Conservation (phyloP, 2,113 vertebrate species). For the Podarcis muralis region DNA sequence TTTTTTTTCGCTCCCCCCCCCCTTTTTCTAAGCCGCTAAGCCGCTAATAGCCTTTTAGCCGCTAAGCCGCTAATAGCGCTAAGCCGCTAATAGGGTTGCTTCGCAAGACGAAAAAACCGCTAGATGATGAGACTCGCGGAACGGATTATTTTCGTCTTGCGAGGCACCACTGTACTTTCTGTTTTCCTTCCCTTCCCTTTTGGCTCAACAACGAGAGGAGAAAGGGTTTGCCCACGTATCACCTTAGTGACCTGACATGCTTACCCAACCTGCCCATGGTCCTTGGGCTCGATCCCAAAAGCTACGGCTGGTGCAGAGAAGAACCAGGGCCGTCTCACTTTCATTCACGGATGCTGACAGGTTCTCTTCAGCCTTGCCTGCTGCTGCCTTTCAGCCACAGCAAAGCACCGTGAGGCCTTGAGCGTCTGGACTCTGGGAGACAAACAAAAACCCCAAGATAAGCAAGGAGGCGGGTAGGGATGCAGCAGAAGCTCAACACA, state of each 20-base stretch:
- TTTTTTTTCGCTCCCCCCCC: too few relatives aligned
- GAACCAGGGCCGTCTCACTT: background rate
- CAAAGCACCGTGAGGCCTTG: background rate
- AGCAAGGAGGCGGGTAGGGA: too few relatives aligned
- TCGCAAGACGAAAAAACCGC: too few relatives aligned
- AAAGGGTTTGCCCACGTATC: background rate
- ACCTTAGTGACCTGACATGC: too few relatives aligned
- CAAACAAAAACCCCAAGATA: background rate
- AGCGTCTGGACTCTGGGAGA: background rate
- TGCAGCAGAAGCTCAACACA: background rate
- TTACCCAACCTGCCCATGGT: background rate
- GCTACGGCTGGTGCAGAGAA: background rate
- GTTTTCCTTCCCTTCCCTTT: background rate
- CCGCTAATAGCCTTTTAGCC: too few relatives aligned
- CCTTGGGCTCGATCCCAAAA: background rate
- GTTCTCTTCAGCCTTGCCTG: background rate
- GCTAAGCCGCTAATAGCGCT: too few relatives aligned
- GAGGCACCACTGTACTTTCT: too few relatives aligned
- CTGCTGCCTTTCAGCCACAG: background rate
- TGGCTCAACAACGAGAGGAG: background rate
- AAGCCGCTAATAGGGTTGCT: too few relatives aligned
- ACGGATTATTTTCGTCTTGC: too few relatives aligned
- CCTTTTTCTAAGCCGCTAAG: too few relatives aligned
- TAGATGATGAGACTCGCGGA: too few relatives aligned
- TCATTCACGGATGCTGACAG: background rate